These are phyloP conservation scores for Drosophila lowei DNA, from an alignment of 1,140 invertebrate genomes.

Conservation along the genomic window DNA sequence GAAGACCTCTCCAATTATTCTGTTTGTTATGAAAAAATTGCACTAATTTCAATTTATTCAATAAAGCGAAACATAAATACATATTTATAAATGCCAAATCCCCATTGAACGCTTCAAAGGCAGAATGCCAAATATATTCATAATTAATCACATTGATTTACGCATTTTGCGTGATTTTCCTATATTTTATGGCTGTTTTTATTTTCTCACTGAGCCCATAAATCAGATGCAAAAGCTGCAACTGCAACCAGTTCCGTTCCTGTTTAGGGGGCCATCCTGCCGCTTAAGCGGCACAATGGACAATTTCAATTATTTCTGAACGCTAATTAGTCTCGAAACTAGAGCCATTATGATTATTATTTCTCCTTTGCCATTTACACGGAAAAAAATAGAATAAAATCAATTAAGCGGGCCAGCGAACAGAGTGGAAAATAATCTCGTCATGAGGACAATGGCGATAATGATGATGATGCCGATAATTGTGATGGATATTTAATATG, in stretches of 20 bases:
- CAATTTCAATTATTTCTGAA: conserved; percentile 59
- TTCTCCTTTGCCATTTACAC: conserved; percentile 36
- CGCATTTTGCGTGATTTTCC: conserved; percentile 9
- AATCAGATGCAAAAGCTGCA: conserved; percentile 8
- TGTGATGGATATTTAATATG: conserved; percentile 70
- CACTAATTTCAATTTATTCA: neutral
- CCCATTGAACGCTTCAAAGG: neutral
- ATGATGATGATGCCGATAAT: conserved; percentile 26
- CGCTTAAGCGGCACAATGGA: conserved; percentile 22
- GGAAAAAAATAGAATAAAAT: conserved; percentile 38
- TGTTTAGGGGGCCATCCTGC: conserved; percentile 6
- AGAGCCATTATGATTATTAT: conserved; percentile 34
- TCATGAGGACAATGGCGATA: conserved; percentile 2
- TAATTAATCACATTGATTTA: conserved; percentile 39
- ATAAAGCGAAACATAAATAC: neutral
- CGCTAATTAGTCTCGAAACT: conserved; percentile 53
- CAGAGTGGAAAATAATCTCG: conserved; percentile 48
- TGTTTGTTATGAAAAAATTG: neutral
- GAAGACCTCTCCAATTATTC: too few species aligned
- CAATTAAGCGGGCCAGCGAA: conserved; percentile 53
- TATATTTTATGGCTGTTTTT: conserved; percentile 24
- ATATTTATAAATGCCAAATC: neutral
- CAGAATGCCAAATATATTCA: conserved; percentile 9
- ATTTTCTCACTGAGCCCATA: conserved; percentile 11
- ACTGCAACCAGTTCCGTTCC: conserved; percentile 32